These are phyloP conservation scores for Vulpes lagopus DNA, from an alignment of 2,113 vertebrate genomes.

Conservation along the genomic window DNA sequence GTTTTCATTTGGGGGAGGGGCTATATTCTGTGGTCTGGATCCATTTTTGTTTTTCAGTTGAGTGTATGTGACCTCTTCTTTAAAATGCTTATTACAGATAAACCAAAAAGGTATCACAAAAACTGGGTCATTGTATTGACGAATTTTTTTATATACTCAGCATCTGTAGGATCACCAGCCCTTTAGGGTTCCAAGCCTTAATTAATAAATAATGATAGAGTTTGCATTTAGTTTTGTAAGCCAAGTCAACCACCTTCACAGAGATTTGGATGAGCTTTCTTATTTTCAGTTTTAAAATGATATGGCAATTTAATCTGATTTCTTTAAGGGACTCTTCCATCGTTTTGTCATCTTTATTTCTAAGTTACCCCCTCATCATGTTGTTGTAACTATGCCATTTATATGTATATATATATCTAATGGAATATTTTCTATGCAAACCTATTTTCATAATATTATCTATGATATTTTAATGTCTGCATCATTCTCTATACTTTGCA, in stretches of 20 bases:
- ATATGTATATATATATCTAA: background rate
- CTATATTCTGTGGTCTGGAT: background rate
- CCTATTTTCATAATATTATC: background rate
- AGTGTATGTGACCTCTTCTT: background rate
- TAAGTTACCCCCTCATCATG: background rate
- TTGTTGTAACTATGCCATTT: background rate
- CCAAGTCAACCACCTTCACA: background rate
- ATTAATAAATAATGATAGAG: background rate
- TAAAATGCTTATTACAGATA: background rate
- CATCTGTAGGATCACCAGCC: background rate
- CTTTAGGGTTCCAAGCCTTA: background rate
- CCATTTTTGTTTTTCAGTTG: background rate
- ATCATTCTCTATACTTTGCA: background rate
- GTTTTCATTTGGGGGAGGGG: background rate
- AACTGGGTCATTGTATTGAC: background rate
- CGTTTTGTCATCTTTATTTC: background rate
- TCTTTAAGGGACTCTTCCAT: background rate
- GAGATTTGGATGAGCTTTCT: background rate
- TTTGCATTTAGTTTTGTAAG: background rate
- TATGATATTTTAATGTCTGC: background rate
- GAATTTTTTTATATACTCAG: background rate
- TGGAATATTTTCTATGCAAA: background rate
- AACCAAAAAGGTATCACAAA: conserved; percentile 10
- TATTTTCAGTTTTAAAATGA: conserved; percentile 2
- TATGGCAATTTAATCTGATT: background rate